These are phyloP conservation scores for Corydoras maculifer DNA, from an alignment of 2,113 vertebrate genomes.

Conservation along the genomic window DNA sequence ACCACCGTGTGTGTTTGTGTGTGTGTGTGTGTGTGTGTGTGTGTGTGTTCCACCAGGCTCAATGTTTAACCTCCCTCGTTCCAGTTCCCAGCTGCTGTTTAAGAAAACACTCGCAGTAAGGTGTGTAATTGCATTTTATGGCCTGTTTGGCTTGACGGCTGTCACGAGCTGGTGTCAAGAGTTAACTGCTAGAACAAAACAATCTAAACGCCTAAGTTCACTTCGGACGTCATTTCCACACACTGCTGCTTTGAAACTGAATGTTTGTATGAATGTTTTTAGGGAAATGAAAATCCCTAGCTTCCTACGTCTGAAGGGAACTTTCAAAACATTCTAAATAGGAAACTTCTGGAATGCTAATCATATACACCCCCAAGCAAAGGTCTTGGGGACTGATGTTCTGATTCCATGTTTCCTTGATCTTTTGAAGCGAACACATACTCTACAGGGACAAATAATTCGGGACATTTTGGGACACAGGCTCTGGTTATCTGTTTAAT, in stretches of 20 bases:
- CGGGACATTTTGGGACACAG: too few species aligned
- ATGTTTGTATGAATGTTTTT: not conserved
- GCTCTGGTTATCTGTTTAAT: too few species aligned
- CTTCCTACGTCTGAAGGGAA: too few species aligned
- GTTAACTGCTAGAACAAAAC: not conserved
- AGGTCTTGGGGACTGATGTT: too few species aligned
- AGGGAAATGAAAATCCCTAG: not conserved
- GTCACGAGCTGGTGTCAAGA: conserved; percentile 17
- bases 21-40: conserved; percentile 13
- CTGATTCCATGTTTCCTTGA: too few species aligned
- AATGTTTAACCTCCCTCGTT: conserved; percentile 36
- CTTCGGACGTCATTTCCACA: not conserved
- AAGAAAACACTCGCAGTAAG: conserved; percentile 46
- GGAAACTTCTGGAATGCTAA: too few species aligned
- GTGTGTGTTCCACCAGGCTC: conserved; percentile 6
- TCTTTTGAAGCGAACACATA: too few species aligned
- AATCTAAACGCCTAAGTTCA: not conserved
- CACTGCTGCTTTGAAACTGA: not conserved
- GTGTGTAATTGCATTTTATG: conserved; percentile 50
- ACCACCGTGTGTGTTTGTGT: not conserved
- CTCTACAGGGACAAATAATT: too few species aligned
- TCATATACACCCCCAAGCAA: too few species aligned
- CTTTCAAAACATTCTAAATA: too few species aligned
- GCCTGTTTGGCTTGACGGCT: conserved; percentile 23
- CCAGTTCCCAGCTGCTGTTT: conserved; percentile 40